phyloP scores from a whole-genome alignment of 2,113 vertebrate genomes.

The Oryzias javanicus region DNA sequence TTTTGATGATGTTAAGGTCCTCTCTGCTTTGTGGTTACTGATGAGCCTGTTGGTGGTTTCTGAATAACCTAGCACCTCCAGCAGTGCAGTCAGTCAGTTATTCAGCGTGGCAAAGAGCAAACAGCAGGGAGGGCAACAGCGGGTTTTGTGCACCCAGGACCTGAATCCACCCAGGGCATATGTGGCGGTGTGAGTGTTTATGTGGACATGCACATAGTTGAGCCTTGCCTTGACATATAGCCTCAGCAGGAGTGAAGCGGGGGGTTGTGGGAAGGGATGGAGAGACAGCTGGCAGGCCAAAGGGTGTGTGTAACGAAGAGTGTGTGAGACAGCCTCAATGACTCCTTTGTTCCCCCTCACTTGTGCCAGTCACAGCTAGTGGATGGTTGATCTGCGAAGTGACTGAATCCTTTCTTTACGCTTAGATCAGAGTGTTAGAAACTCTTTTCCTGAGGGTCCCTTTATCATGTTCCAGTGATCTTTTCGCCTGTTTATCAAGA shows the following conservation, averaged over 20 bases:
- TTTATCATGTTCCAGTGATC: too few species aligned
- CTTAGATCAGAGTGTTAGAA: conserved; percentile 21
- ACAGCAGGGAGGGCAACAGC: conserved; percentile 31
- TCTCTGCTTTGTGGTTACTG: conserved; percentile 39
- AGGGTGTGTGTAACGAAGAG: conserved; percentile 55
- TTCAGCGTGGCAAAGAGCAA: conserved; percentile 26
- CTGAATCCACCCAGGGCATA: conserved; percentile 30
- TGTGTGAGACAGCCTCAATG: conserved; percentile 71
- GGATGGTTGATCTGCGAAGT: conserved; percentile 61
- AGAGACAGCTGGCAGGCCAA: conserved; percentile 75
- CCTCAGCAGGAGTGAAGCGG: conserved; percentile 52
- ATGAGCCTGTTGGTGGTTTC: conserved; percentile 25
- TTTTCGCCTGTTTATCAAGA: too few species aligned
- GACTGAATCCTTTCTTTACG: conserved; percentile 62
- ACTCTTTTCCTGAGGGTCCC: too few species aligned
- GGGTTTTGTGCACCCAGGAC: conserved; percentile 21
- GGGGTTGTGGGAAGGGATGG: conserved; percentile 33
- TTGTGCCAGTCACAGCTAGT: conserved; percentile 71
- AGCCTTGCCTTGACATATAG: conserved; percentile 57
- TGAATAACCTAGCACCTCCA: conserved; percentile 33
- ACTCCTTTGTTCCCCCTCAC: conserved; percentile 74
- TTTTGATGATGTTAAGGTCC: conserved; percentile 25
- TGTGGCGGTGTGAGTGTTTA: conserved; percentile 15
- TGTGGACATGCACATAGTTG: conserved; percentile 27
- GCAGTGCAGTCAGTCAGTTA: conserved; percentile 23